A percentile compares a stretch with the other conserved stretches of the same genome.
Conservation (phyloP, 1,140 invertebrate genomes). For the Dinoponera quadriceps region DNA sequence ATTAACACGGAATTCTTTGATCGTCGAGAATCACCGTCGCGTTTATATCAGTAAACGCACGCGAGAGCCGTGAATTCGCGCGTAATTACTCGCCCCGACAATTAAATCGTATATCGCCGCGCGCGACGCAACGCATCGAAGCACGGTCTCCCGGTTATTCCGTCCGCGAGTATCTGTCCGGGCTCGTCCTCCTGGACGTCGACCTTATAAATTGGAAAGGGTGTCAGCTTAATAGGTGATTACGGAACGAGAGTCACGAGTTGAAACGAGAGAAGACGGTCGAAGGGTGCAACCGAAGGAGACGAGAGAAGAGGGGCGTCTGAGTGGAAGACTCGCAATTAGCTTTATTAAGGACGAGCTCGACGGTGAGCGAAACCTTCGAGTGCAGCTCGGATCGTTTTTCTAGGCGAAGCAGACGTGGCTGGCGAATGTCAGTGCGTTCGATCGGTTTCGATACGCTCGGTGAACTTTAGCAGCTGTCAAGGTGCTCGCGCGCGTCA, state of each 20-base stretch:
- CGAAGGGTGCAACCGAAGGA: constrained; percentile 33
- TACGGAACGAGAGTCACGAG: constrained; percentile 62
- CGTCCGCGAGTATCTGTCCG: constrained; percentile 18
- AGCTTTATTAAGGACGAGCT: constrained; percentile 68
- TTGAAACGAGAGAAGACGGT: constrained; percentile 47
- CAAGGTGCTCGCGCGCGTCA: not conserved
- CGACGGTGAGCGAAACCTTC: constrained; percentile 53
- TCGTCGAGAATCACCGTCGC: too few relatives aligned
- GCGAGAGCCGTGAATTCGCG: not conserved
- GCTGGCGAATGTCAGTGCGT: not conserved
- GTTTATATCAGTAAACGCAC: not conserved
- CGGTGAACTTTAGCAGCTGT: not conserved
- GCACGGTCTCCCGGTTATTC: constrained; percentile 1
- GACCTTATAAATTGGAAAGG: constrained; percentile 70
- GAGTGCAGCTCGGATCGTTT: constrained; percentile 54
- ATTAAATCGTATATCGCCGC: constrained; percentile 7
- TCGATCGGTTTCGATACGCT: constrained; percentile 7
- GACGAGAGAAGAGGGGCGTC: constrained; percentile 26
- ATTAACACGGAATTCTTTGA: too few relatives aligned
- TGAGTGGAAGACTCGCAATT: constrained; percentile 63
- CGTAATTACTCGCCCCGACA: constrained; percentile 18
- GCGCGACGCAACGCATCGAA: not conserved
- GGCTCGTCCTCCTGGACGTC: constrained; percentile 33
- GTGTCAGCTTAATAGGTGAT: constrained; percentile 67
- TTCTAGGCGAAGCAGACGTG: constrained; percentile 1